phyloP scores from a whole-genome alignment of 2,888 invertebrate species.

The Ophion ellenae region DNA sequence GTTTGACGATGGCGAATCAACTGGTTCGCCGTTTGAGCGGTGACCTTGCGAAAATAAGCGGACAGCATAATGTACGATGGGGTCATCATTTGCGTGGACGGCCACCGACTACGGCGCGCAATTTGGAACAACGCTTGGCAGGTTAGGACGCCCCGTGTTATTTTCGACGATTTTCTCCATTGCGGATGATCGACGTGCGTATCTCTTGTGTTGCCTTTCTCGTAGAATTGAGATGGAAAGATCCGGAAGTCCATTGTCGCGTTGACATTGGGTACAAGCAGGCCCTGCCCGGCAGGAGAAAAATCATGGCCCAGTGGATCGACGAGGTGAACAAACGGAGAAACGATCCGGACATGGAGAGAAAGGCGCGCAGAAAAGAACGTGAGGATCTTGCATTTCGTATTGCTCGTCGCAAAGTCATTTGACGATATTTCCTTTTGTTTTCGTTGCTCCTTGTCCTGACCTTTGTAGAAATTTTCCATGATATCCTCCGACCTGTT shows the following conservation, averaged over 20 bases:
- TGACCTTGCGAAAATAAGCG: constrained; percentile 61
- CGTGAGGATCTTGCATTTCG: constrained; percentile 80
- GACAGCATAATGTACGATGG: constrained; percentile 72
- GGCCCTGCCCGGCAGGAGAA: constrained; percentile 79
- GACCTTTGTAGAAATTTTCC: too few species aligned
- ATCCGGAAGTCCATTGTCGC: constrained; percentile 85
- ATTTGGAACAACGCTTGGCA: constrained; percentile 88
- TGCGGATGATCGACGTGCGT: neutral
- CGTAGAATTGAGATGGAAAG: constrained; percentile 84
- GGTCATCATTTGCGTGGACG: constrained; percentile 88
- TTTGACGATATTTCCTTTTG: neutral
- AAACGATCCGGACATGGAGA: constrained; percentile 86
- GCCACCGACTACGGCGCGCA: constrained; percentile 88
- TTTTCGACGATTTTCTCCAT: neutral
- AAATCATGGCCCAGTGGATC: constrained; percentile 84
- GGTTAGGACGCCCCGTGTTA: constrained; percentile 84
- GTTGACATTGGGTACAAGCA: constrained; percentile 88
- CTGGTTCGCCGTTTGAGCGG: constrained; percentile 66
- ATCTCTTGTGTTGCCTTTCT: constrained; percentile 50
- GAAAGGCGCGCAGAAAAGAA: constrained; percentile 86
- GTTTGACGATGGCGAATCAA: constrained; percentile 64
- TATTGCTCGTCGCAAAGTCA: constrained; percentile 29
- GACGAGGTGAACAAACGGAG: constrained; percentile 86
- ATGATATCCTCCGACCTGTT: too few species aligned
- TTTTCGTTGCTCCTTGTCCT: too few species aligned